Conservation (phyloP, 2,113 vertebrate genomes). For the Nothoprocta perdicaria region DNA sequence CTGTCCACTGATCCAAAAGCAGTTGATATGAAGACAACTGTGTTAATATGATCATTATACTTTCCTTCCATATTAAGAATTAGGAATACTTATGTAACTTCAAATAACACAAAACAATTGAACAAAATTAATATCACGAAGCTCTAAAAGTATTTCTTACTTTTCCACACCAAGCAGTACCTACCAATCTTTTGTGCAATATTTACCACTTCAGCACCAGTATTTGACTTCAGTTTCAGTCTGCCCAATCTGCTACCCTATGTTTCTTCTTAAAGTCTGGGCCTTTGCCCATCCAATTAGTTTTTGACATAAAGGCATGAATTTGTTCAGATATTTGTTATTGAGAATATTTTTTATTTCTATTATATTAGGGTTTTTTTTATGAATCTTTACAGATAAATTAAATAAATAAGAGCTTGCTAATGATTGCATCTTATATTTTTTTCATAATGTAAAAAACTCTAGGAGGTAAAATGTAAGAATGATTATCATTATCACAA, state of each 20-base stretch:
- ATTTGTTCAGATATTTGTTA: background rate
- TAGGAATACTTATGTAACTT: background rate
- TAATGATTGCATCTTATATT: background rate
- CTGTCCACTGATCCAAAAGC: background rate
- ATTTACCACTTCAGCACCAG: background rate
- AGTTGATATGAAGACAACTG: background rate
- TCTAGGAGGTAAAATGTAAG: no score
- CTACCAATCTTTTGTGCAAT: background rate
- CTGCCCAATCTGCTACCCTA: background rate
- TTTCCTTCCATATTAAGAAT: background rate
- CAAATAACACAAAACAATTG: background rate
- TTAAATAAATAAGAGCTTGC: background rate
- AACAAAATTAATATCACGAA: background rate
- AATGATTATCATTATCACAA: no score
- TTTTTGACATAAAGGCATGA: background rate
- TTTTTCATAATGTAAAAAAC: background rate
- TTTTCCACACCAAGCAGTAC: background rate
- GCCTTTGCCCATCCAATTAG: background rate
- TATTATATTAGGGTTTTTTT: background rate
- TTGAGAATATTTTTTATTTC: background rate
- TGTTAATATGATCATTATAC: background rate
- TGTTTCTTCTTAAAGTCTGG: background rate
- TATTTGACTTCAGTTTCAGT: background rate
- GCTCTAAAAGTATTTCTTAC: background rate
- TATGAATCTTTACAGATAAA: background rate